Conservation (phyloP, 2,797 vertebrate species). For the Hirundo rustica region DNA sequence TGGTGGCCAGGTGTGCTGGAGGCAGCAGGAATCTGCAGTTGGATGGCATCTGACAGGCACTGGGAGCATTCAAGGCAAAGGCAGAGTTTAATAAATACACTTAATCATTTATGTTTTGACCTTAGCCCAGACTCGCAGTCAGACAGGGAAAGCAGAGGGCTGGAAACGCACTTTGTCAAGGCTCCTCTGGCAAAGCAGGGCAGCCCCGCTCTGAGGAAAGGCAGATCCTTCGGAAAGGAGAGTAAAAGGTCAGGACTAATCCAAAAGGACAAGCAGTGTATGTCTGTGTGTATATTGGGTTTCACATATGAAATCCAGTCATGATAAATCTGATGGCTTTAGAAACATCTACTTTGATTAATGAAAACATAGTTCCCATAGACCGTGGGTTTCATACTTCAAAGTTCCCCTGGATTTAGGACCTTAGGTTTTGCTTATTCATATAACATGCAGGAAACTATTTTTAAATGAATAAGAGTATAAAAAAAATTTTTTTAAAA, state of each 20-base stretch:
- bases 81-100: slow-evolving; percentile 47
- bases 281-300: slow-evolving; percentile 73
- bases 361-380: slow-evolving; percentile 76
- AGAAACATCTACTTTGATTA: slow-evolving; percentile 79
- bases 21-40: neutral
- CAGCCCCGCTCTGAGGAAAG: slow-evolving; percentile 60
- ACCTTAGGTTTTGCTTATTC: slow-evolving; percentile 59
- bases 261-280: slow-evolving; percentile 71
- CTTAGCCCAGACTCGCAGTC: slow-evolving; percentile 15
- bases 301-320: slow-evolving; percentile 77
- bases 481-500: neutral
- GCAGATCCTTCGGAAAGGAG: slow-evolving; percentile 65
- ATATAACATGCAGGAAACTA: slow-evolving; percentile 57
- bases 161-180: slow-evolving; percentile 33
- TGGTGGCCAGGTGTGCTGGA: slow-evolving; percentile 5
- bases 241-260: slow-evolving; percentile 72
- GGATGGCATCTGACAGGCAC: neutral
- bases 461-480: slow-evolving; percentile 64
- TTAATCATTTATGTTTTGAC: slow-evolving; percentile 66
- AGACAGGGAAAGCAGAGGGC: neutral
- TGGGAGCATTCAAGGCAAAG: slow-evolving; percentile 33
- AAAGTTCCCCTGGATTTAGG: slow-evolving; percentile 71
- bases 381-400: slow-evolving; percentile 71
- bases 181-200: slow-evolving; percentile 49
- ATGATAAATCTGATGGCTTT: slow-evolving; percentile 79